A percentile compares a stretch with the other conserved stretches of the same genome.
These are phyloP conservation scores for Lepilemur septentrionalis DNA, from an alignment of 2,797 vertebrate species.

Conservation along the genomic window DNA sequence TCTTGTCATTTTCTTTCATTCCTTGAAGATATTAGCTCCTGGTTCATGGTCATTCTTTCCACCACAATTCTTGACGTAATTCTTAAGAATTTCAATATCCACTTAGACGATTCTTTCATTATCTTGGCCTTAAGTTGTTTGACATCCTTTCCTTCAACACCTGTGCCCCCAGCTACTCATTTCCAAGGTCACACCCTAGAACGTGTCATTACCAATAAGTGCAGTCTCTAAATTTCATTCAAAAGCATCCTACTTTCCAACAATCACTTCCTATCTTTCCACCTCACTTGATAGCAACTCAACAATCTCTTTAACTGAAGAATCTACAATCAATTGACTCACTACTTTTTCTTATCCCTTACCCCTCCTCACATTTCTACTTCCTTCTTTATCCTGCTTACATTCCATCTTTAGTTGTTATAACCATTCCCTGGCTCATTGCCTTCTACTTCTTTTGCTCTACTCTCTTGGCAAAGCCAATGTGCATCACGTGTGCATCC, in stretches of 20 bases:
- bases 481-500: background rate
- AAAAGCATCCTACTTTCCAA: background rate
- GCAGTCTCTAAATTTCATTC: background rate
- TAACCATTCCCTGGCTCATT: background rate
- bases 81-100: background rate
- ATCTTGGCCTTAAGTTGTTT: background rate
- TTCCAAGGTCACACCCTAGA: background rate
- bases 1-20: background rate
- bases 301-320: background rate
- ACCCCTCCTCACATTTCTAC: background rate
- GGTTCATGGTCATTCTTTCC: background rate
- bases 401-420: background rate
- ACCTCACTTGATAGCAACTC: background rate
- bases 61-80: background rate
- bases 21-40: background rate
- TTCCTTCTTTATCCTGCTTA: background rate
- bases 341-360: background rate
- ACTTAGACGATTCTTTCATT: background rate
- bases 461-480: background rate
- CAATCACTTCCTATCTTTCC: background rate
- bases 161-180: background rate
- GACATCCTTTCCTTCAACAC: background rate
- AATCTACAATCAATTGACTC: rapidly evolving
- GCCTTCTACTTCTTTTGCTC: background rate
- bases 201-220: background rate